A percentile compares a stretch with the other conserved stretches of the same genome.
Evolutionary conservation across 2,888 invertebrate genomes (phyloP).

Genomic region (Cistogaster globosa): DNA sequence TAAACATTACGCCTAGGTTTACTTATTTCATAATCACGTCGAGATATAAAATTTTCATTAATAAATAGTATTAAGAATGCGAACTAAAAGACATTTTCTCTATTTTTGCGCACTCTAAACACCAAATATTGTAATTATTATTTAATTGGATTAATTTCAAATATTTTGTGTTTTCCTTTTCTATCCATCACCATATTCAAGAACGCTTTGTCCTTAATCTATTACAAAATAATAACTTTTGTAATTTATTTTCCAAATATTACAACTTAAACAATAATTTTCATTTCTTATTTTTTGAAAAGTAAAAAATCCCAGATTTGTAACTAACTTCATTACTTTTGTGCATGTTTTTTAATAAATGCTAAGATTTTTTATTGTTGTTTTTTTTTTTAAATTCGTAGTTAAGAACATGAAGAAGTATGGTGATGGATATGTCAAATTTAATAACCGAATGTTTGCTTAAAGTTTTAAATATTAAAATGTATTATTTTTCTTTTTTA

Average conservation of each 20-base stretch:
- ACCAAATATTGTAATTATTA: constrained; percentile 14
- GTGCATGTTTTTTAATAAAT: too few species aligned
- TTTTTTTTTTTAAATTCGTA: too few species aligned
- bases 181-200: constrained; percentile 18
- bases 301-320: too few species aligned
- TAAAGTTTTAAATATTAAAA: constrained; percentile 4
- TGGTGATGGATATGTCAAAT: constrained; percentile 23
- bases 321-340: too few species aligned
- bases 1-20: too few species aligned
- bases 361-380: too few species aligned
- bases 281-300: too few species aligned
- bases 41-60: neutral
- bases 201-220: neutral
- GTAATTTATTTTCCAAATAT: too few species aligned
- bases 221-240: too few species aligned
- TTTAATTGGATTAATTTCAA: neutral
- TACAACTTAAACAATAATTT: too few species aligned
- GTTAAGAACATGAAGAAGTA: neutral
- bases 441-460: constrained; percentile 2
- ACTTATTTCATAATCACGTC: neutral
- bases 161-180: neutral
- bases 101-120: neutral
- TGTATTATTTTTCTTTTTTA: neutral
- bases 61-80: neutral
- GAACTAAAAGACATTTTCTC: constrained; percentile 2